Conservation (phyloP, 64 coral and sea anemone species). For the Hydrozoanthus tunicans region DNA sequence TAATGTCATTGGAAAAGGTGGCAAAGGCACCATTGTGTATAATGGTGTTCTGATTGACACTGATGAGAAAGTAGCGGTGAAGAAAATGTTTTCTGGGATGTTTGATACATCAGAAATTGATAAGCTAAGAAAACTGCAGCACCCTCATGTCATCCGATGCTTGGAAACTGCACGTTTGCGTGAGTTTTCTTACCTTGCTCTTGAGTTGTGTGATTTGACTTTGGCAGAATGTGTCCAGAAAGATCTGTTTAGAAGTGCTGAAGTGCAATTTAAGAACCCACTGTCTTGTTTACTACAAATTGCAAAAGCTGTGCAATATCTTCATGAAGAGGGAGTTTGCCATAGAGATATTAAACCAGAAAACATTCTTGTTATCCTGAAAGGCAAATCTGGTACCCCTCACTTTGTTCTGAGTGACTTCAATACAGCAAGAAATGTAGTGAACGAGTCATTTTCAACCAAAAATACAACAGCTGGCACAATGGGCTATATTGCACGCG, state of each 20-base stretch:
- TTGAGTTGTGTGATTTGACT: slow-evolving; percentile 27
- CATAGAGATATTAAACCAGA: slow-evolving; percentile 49
- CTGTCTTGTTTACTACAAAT: slow-evolving; percentile 9
- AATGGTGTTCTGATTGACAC: neutral
- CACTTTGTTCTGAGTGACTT: slow-evolving; percentile 36
- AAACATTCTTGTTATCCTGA: slow-evolving; percentile 21
- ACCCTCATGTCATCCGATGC: slow-evolving; percentile 12
- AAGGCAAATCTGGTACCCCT: neutral
- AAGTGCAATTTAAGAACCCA: neutral
- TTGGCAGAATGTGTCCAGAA: slow-evolving; percentile 26
- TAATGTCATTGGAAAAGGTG: neutral
- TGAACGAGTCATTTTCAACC: slow-evolving; percentile 26
- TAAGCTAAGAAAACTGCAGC: neutral
- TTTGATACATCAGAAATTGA: slow-evolving; percentile 13
- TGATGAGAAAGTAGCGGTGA: slow-evolving; percentile 13
- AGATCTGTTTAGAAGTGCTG: slow-evolving; percentile 32
- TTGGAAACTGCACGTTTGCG: neutral
- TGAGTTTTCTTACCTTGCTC: slow-evolving; percentile 20
- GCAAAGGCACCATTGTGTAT: slow-evolving; percentile 37
- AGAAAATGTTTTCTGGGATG: neutral
- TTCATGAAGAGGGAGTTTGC: neutral
- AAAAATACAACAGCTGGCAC: slow-evolving; percentile 36
- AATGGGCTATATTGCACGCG: slow-evolving; percentile 28
- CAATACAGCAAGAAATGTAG: slow-evolving; percentile 28
- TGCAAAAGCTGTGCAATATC: slow-evolving; percentile 9